phyloP scores from a whole-genome alignment of 2,797 vertebrate species.

The Mionectes olivaceus region DNA sequence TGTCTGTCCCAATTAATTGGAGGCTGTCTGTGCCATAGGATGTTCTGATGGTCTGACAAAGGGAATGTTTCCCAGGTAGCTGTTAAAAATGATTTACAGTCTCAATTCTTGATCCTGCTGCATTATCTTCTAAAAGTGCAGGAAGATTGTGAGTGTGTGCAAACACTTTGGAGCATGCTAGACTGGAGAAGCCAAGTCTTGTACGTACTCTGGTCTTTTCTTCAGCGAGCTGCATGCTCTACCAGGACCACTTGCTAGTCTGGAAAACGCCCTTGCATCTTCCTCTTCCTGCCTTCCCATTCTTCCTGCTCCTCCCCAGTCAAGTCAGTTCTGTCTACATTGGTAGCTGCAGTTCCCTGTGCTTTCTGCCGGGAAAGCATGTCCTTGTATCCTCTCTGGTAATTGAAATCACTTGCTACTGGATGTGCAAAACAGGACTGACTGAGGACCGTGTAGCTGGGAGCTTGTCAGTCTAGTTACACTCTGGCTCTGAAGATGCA shows the following conservation, averaged over 20 bases:
- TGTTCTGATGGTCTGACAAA: slow-evolving; percentile 52
- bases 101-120: slow-evolving; percentile 64
- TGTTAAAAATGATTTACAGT: slow-evolving; percentile 45
- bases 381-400: slow-evolving; percentile 19
- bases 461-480: slow-evolving; percentile 62
- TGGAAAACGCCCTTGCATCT: slow-evolving; percentile 71
- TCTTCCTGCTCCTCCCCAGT: slow-evolving; percentile 4
- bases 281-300: slow-evolving; percentile 47
- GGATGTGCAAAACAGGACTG: slow-evolving; percentile 49
- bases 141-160: slow-evolving; percentile 50
- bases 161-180: slow-evolving; percentile 67
- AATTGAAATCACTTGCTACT: slow-evolving; percentile 42
- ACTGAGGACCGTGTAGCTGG: slow-evolving; percentile 57
- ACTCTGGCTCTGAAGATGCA: slow-evolving; percentile 73
- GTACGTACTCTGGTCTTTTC: slow-evolving; percentile 39
- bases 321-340: slow-evolving; percentile 29
- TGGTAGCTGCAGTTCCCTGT: slow-evolving; percentile 49
- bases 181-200: slow-evolving; percentile 67
- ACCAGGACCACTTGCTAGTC: slow-evolving; percentile 67
- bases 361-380: slow-evolving; percentile 73
- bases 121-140: slow-evolving; percentile 70
- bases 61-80: slow-evolving; percentile 52
- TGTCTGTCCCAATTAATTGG: slow-evolving; percentile 52
- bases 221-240: slow-evolving; percentile 59
- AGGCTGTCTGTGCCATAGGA: slow-evolving; percentile 51